Conservation (phyloP, 2,888 invertebrate genomes). For the Drosophila multiciliata region DNA sequence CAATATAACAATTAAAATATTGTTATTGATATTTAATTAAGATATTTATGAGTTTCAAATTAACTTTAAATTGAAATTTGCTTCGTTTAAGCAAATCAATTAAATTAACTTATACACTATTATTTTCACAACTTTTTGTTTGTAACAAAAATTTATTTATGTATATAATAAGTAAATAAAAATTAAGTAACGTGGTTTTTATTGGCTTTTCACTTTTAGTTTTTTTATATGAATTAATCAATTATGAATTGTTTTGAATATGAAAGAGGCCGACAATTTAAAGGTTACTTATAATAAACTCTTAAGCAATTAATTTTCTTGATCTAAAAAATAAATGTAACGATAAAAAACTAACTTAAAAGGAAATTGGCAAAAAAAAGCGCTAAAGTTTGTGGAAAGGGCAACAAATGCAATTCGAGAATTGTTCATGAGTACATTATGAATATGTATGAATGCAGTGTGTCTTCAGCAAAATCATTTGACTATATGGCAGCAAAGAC, state of each 20-base stretch:
- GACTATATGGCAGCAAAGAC: background rate
- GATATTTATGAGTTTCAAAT: background rate
- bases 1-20: background rate
- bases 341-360: conserved; percentile 7
- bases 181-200: background rate
- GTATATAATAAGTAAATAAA: background rate
- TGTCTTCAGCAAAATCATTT: conserved; percentile 15
- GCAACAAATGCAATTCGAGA: conserved; percentile 1
- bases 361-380: background rate
- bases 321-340: background rate
- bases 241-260: background rate
- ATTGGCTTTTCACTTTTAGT: background rate
- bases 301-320: background rate
- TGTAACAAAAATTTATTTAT: background rate
- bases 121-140: background rate
- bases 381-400: background rate
- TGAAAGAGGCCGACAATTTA: background rate
- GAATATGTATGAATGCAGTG: conserved; percentile 7
- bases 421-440: background rate
- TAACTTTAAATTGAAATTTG: background rate
- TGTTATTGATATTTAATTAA: conserved; percentile 3
- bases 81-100: background rate
- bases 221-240: background rate
- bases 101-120: background rate
- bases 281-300: background rate